Conservation (phyloP, 1,140 invertebrate species). For the Drosophila kepulauana region DNA sequence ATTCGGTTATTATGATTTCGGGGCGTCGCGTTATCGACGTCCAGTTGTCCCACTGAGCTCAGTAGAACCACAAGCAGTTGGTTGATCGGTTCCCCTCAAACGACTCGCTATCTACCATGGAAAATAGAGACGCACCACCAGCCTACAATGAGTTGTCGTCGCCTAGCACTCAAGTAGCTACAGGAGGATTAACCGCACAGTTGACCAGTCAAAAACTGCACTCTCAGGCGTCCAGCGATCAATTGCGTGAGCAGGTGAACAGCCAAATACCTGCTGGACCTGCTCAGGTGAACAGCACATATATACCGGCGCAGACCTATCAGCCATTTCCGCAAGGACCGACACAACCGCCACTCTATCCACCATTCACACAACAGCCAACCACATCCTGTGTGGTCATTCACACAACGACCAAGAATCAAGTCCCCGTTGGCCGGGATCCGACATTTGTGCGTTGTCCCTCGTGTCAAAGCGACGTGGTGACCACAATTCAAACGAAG, state of each 20-base stretch:
- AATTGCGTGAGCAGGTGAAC: constrained; percentile 61
- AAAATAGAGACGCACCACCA: constrained; percentile 77
- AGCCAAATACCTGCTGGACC: background rate
- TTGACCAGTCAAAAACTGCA: background rate
- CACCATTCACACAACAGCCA: constrained; percentile 48
- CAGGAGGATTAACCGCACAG: background rate
- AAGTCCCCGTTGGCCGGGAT: constrained; percentile 82
- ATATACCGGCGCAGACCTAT: constrained; percentile 37
- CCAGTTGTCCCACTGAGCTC: background rate
- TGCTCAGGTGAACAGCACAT: constrained; percentile 1
- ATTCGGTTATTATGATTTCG: background rate
- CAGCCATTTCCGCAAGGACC: constrained; percentile 49
- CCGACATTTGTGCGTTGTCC: constrained; percentile 86
- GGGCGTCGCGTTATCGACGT: background rate
- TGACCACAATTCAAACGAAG: constrained; percentile 85
- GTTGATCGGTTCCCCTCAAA: background rate
- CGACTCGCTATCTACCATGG: background rate
- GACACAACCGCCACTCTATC: constrained; percentile 59
- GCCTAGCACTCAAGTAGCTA: background rate
- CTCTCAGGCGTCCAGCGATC: background rate
- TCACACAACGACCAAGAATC: constrained; percentile 63
- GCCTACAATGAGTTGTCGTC: constrained; percentile 73
- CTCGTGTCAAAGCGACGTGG: constrained; percentile 86
- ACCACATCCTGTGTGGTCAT: constrained; percentile 80
- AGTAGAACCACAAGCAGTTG: constrained; percentile 1